Evolutionary conservation across 2,113 vertebrate species (phyloP), one percentile per base, ranked within the genome.

Genomic region (Sarotherodon lohbergeri): DNA sequence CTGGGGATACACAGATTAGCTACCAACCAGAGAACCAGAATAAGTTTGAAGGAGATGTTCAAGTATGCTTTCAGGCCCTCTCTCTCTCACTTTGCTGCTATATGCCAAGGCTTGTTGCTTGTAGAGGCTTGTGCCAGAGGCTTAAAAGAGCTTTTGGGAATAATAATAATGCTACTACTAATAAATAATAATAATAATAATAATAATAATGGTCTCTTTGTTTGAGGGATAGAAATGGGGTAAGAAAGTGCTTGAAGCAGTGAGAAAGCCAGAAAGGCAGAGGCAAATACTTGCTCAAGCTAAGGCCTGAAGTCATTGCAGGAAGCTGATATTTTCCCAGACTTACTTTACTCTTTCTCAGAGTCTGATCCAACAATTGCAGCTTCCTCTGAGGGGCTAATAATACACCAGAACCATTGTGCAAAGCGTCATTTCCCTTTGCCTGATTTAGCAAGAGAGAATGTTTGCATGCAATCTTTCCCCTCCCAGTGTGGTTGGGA

Each of bases 281-380:
- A 89, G 36, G 32, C 87, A 82, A 84, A 85, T 61, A 86, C 88
- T 88, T 84, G 86, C 6, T 85, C 80, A 76, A 63, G 24, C 83
- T 81, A 84, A 91, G 94, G 85, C 59, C 89, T 91, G 66, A 91
- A 90, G 83, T 88, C 91, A 82, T 59, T 85, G 71, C 93, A 95
- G 92, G 95, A 95, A 94, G 92, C 91, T 92, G 92, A 92, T 94
- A 93, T 95, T 96, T 95, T 96, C 95, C 93, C 95, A 95, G 95
- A 95, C 93, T 93, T 90, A 82, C 80, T 89, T 82, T 63, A 88
- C 83, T 89, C 29, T 92, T 94, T 94, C 85, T 90, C 59, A 0
- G 55, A 92, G 90, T 89, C 88, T 90, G 90, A 94, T 94, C 91
- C 90, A 84, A 93, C 91, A 93, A 94, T 92, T 92, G 91, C 46